phyloP scores from a whole-genome alignment of 92 coral and sea anemone genomes.

The Phymanthus crucifer region DNA sequence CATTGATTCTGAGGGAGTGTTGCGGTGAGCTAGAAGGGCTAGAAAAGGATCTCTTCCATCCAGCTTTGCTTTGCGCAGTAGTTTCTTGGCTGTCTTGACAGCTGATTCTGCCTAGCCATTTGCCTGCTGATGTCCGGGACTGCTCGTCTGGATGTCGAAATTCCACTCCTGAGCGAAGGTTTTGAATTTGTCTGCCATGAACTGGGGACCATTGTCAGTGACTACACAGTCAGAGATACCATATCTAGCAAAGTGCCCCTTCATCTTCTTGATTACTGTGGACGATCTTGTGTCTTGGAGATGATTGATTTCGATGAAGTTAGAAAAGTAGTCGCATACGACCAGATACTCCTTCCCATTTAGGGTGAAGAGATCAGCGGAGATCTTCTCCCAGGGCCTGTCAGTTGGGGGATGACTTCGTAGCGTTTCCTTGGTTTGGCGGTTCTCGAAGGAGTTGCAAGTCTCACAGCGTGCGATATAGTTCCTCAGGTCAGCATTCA shows the following conservation, averaged over 20 bases:
- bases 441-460: background rate
- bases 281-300: background rate
- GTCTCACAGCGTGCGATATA: background rate
- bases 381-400: background rate
- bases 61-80: conserved; percentile 33
- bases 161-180: conserved; percentile 21
- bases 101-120: conserved; percentile 26
- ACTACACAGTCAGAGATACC: conserved; percentile 22
- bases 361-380: conserved; percentile 30
- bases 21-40: conserved; percentile 31
- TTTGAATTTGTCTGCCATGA: background rate
- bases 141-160: conserved; percentile 17
- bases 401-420: conserved; percentile 31
- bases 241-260: conserved; percentile 28
- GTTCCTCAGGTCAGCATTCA: background rate
- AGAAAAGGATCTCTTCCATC: conserved; percentile 30
- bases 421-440: conserved; percentile 28
- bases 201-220: conserved; percentile 32
- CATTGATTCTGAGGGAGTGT: conserved; percentile 10
- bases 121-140: conserved; percentile 35
- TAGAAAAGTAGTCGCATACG: too few species aligned
- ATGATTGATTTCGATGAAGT: too few species aligned
- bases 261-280: conserved; percentile 19
- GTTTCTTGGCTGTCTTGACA: conserved; percentile 4
- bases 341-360: conserved; percentile 27